These are phyloP conservation scores for Chroicocephalus ridibundus DNA, from an alignment of 2,113 vertebrate genomes.

Conservation along the genomic window DNA sequence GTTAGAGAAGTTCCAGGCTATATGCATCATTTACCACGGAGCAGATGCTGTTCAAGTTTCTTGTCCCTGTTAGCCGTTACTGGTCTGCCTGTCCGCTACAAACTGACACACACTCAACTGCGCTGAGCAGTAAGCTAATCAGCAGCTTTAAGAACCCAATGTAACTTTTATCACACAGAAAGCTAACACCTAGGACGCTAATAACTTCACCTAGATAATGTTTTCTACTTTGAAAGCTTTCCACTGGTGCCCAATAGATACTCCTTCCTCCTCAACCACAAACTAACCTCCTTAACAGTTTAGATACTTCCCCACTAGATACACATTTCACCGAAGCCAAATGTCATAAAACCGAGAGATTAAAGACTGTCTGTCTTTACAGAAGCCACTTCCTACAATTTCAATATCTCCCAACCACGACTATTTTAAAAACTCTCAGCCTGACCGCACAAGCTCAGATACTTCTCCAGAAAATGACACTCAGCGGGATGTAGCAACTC, in stretches of 20 bases:
- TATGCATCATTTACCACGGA: accelerated
- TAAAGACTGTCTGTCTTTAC: neutral
- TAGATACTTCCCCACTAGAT: neutral
- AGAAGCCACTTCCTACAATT: slow-evolving; percentile 52
- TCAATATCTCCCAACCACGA: neutral
- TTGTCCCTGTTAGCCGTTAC: neutral
- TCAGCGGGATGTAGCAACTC: neutral
- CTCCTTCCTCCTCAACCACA: neutral
- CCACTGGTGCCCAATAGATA: accelerated
- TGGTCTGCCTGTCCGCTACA: neutral
- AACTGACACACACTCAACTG: neutral
- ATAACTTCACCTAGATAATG: neutral
- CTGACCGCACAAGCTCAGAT: slow-evolving; percentile 33
- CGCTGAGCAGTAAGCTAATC: neutral
- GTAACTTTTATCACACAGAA: neutral
- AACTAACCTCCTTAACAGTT: neutral
- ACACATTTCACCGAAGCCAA: neutral
- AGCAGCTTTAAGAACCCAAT: neutral
- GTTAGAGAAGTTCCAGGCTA: neutral
- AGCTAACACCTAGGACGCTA: neutral
- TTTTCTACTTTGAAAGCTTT: neutral
- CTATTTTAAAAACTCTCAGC: neutral
- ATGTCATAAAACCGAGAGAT: neutral
- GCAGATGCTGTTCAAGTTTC: neutral
- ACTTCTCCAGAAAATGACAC: neutral